These are phyloP conservation scores for Notarius lentiginosus DNA, from an alignment of 2,113 vertebrate genomes.

Conservation along the genomic window DNA sequence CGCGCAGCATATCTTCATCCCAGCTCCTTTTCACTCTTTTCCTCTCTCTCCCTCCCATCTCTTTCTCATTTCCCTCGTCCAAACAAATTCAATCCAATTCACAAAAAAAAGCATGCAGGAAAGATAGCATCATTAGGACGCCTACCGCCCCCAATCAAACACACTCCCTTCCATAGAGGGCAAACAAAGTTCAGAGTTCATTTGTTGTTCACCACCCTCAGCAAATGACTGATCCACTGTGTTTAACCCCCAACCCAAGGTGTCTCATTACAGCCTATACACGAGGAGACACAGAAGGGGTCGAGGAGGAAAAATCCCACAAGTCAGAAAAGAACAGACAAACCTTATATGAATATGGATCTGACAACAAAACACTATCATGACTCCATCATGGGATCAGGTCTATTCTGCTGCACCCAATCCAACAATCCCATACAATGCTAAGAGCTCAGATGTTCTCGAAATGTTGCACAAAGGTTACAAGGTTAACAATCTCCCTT, in stretches of 20 bases:
- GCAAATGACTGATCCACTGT: conserved; percentile 55
- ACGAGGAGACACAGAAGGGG: conserved; percentile 29
- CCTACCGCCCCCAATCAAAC: conserved; percentile 43
- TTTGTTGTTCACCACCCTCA: conserved; percentile 55
- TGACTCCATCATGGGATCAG: conserved; percentile 16
- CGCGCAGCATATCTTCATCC: not conserved
- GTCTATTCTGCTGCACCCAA: conserved; percentile 9
- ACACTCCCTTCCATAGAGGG: conserved; percentile 49
- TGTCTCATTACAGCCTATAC: conserved; percentile 53
- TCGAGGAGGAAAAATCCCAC: conserved; percentile 21
- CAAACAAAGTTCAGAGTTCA: conserved; percentile 64
- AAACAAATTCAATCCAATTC: conserved; percentile 52
- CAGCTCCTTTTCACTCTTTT: not conserved
- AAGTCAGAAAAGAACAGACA: conserved; percentile 11
- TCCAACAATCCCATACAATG: conserved; percentile 10
- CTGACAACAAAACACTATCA: conserved; percentile 3
- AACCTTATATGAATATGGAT: conserved; percentile 43
- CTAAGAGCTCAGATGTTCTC: not conserved
- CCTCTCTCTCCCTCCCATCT: conserved; percentile 19
- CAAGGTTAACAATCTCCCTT: conserved; percentile 18
- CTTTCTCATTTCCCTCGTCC: conserved; percentile 49
- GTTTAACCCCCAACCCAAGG: conserved; percentile 54
- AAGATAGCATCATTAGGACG: conserved; percentile 57
- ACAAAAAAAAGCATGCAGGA: conserved; percentile 47
- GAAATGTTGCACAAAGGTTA: conserved; percentile 7